Evolutionary conservation across 2,113 vertebrate genomes (phyloP), one percentile per base, ranked within the genome.

Genomic region (Trochalopteron elliotii): DNA sequence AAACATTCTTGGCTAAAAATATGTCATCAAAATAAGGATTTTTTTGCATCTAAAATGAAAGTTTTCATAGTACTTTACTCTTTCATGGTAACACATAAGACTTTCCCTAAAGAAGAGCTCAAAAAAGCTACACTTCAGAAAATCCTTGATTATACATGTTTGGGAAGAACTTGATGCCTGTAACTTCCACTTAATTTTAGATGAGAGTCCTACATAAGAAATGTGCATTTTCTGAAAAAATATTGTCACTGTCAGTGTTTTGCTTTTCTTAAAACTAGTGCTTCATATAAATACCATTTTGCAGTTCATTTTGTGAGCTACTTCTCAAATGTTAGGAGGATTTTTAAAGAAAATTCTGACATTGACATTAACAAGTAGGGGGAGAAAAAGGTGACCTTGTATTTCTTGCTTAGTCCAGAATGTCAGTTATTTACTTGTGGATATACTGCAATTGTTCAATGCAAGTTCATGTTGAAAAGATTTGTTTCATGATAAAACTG

Each of bases 391-490:
- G 28, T 88, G 90, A 96, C 80, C 97, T 97, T 79, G 76, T 67
- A 60, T 93, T 88, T 96, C 75, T 92, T 88, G 61, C 85, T 88
- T 85, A 63, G 91, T 68, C 97, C 90, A 61, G 72, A 95, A 60
- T 94, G 95, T 96, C 96, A 94, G 19, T 97, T 95, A 93, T 94
- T 88, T 89, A 69, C 90, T 89, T 83, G 87, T 94, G 95, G 83
- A 81, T 82, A 93, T 83, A 42, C 93, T 52, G 91, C 96, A 83
- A 75, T 93, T 71, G 80, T 89, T 93, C 81, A 80, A 31, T 93
- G 64, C 84, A 69, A 97, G 91, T 93, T 96, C 72, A 42, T 82
- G 92, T 95, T 89, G 89, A 92, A 83, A 42, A 88, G 8, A 88
- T 75, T 76, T 90, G 87, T 95, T 95, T 97, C 93, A 83, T 76